Evolutionary conservation across 2,797 vertebrate genomes (phyloP), one percentile per base, ranked within the genome.

Genomic region (Manis pentadactyla): DNA sequence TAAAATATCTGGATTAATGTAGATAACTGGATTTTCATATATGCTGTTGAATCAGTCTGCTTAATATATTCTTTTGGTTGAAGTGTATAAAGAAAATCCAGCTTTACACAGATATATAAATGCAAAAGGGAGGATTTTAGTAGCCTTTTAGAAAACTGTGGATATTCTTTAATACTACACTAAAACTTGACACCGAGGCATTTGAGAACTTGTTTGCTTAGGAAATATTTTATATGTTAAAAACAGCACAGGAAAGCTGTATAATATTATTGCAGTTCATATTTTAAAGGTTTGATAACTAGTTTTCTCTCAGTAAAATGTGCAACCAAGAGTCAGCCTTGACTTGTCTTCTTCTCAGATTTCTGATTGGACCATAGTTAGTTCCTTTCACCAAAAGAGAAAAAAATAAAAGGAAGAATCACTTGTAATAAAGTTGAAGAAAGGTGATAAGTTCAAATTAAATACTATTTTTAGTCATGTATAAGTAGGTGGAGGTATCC

Each of bases 161-260:
- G 51, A 42, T 63, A 5, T 89, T 83, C 64, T 95, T 90, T 59
- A 87, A 55, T 92, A 73, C 6, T 49, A 68, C 8, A 84, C n/a
- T 92, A 81, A 93, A 96, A 74, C n/a, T 89, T 74, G 82, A 66
- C 25, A 74, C 68, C 69, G 46, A 87, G 27, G 25, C 74, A 57
- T 86, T 39, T 86, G 21, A 75, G 34, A 96, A 68, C 31, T 37
- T 87, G 8, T 85, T 93, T 93, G 55, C 39, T 59, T 79, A 73
- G 37, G 10, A 79, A 93, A 27, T 85, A 73, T 66, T 93, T 89
- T 57, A 71, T 63, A 37, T 90, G 18, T 68, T 42, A 74, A 89
- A 74, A 74, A 2, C 46, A 66, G 39, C 55, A 29, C 31, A 90
- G 66, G n/a, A 53, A 86, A 87, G 42, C 66, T 59, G 9, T 74